These are phyloP conservation scores for Columba livia DNA, from an alignment of 2,113 vertebrate species.

Conservation along the genomic window DNA sequence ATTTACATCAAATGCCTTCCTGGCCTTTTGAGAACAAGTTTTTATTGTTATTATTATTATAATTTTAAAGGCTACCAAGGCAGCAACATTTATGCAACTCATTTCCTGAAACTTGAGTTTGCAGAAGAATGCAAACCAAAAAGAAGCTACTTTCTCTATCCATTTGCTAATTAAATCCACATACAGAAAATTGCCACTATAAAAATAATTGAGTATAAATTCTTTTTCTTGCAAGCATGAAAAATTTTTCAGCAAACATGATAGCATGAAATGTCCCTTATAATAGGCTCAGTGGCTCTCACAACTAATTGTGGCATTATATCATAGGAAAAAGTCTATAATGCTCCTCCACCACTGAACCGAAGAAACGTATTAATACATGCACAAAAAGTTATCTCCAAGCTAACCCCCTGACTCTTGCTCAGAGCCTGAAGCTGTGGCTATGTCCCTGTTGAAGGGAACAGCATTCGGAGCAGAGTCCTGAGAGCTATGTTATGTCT, in stretches of 20 bases:
- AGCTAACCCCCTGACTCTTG: background rate
- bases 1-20: constrained; percentile 18
- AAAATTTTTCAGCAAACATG: background rate
- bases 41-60: constrained; percentile 31
- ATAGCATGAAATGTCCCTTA: background rate
- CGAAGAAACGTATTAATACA: background rate
- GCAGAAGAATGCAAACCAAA: background rate
- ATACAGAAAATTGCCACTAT: background rate
- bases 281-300: background rate
- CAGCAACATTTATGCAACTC: background rate
- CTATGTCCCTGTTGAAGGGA: background rate
- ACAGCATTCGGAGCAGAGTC: background rate
- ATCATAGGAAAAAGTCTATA: background rate
- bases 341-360: background rate
- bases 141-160: background rate
- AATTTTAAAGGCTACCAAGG: constrained; percentile 8
- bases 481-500: background rate
- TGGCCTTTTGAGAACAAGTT: constrained; percentile 48
- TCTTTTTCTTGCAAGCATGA: constrained; percentile 21
- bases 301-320: constrained; percentile 5
- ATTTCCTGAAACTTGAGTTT: background rate
- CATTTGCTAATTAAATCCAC: constrained; percentile 38
- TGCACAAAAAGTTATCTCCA: background rate
- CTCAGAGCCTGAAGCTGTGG: background rate
- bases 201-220: constrained; percentile 1